Evolutionary conservation across 2,888 invertebrate genomes (phyloP), one percentile per base, ranked within the genome.

Genomic region (Xylota segnis): DNA sequence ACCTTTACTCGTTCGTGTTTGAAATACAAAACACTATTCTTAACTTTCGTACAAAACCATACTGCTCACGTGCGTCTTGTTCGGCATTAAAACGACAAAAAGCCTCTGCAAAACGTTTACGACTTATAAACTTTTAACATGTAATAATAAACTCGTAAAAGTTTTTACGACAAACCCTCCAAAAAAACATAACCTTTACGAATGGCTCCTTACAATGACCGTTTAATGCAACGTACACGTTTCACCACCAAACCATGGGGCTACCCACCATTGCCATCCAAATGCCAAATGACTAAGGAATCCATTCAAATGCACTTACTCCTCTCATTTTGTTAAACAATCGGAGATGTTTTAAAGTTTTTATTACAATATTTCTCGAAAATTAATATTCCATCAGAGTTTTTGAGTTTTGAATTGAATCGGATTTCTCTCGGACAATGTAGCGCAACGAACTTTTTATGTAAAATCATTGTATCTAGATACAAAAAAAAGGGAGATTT

Each of bases 111-210:
- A 70, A 43, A 50, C 12, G 52, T 63, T 72, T 68, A 83, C 81
- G 81, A 81, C 29, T 29, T 45, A 56, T 56, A 74, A 78, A 74
- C 78, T 68, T 74, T 83, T 74, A 61, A 56, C 66, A 76, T 58
- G 45, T 61, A 68, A 78, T 83, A 78, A 78, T 68, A 78, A 74
- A 61, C 50, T 70, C 83, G 63, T 78, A 70, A 83, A 78, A 16
- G 12, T 74, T 83, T 83, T 83, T 63, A 83, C 79, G 71, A 63
- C 83, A 77, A 59, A 40, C 50, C 76, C 76, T 5, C n/a, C n/a
- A n/a, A n/a, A 76, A 63, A 50, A 23, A 23, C 23, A 23, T 2
- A 23, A 23, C 23, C 50, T 50, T 45, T 47, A 56, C 70, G 43
- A 23, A 66, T 45, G 34, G 40, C 54, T 43, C 54, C 54, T 18